phyloP scores from a whole-genome alignment of 2,113 vertebrate genomes.

The Aplodontia rufa region DNA sequence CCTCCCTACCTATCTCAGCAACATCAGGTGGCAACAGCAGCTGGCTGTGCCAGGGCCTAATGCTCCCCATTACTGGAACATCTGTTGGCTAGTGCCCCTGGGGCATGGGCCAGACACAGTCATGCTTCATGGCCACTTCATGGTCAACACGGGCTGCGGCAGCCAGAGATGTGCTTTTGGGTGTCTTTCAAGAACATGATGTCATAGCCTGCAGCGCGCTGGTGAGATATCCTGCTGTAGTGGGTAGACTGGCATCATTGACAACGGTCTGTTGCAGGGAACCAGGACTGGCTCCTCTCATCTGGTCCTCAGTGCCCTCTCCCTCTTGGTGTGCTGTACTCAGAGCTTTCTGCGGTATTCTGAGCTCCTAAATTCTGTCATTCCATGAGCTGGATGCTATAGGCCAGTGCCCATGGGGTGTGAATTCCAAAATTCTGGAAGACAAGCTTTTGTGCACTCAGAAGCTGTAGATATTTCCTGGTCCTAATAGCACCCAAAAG shows the following conservation, averaged over 20 bases:
- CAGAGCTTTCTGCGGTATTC: neutral
- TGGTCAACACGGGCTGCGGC: fast-evolving
- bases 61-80: slow-evolving; percentile 33
- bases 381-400: neutral
- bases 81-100: slow-evolving; percentile 27
- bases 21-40: neutral
- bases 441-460: neutral
- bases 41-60: neutral
- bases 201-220: neutral
- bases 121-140: fast-evolving
- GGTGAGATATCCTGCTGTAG: neutral
- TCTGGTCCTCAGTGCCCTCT: neutral
- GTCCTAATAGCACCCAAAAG: neutral
- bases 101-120: neutral
- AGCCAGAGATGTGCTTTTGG: neutral
- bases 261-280: neutral
- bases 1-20: neutral
- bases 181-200: slow-evolving; percentile 18
- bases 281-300: too few relatives aligned
- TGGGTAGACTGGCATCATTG: neutral
- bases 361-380: neutral
- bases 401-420: neutral
- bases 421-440: neutral
- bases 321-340: neutral
- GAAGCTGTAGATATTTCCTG: neutral